These are phyloP conservation scores for Chirona hameri DNA, from an alignment of 2,888 invertebrate genomes.

Conservation along the genomic window DNA sequence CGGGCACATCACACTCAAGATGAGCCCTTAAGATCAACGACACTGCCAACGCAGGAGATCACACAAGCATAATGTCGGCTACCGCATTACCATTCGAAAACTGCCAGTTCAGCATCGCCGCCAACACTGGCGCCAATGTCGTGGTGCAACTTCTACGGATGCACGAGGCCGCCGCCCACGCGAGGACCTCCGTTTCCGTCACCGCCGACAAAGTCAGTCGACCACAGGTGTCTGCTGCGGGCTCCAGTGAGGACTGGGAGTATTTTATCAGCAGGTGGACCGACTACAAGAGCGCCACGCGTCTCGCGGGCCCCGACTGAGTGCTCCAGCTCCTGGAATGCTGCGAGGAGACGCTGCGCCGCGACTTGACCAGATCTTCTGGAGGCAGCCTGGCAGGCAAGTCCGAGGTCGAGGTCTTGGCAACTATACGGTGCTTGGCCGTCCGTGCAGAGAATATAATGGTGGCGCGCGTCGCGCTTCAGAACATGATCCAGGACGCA, in stretches of 20 bases:
- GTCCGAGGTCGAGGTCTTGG: too few relatives aligned
- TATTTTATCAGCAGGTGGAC: slow-evolving; percentile 31
- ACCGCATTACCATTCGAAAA: too few relatives aligned
- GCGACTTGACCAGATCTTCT: slow-evolving; percentile 30
- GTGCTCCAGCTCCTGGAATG: slow-evolving; percentile 31
- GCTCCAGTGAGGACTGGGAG: slow-evolving; percentile 30
- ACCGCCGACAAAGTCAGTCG: slow-evolving; percentile 33
- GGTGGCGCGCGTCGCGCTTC: slow-evolving; percentile 30
- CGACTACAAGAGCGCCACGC: background rate
- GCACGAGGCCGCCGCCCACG: background rate
- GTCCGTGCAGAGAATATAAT: slow-evolving; percentile 23
- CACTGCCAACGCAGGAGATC: too few relatives aligned
- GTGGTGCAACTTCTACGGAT: too few relatives aligned
- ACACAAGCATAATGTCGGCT: too few relatives aligned
- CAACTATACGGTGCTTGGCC: too few relatives aligned
- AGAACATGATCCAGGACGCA: slow-evolving; percentile 29
- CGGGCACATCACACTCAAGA: too few relatives aligned
- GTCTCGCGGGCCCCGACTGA: too few relatives aligned
- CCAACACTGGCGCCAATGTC: too few relatives aligned
- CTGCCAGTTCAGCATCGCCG: too few relatives aligned
- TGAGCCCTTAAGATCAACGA: too few relatives aligned
- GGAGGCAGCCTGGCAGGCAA: background rate
- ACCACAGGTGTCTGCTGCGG: slow-evolving; percentile 23
- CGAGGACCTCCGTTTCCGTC: background rate
- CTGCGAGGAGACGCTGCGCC: slow-evolving; percentile 31